Percentiles rank a stretch among this genome's conserved stretches.
These are phyloP conservation scores for Monopis laevigella DNA, from an alignment of 2,888 invertebrate genomes.

Conservation along the genomic window DNA sequence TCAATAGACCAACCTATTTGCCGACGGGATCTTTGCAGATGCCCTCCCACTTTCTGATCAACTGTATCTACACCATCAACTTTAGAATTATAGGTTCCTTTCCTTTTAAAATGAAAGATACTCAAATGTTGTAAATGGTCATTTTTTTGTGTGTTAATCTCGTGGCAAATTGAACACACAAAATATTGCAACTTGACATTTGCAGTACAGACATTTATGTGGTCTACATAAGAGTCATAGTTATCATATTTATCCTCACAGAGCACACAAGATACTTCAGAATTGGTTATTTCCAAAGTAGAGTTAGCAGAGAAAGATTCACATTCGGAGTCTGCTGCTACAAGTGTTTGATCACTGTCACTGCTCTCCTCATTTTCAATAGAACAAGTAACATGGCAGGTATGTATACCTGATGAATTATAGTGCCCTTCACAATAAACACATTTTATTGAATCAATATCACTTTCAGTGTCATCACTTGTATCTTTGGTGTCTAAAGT, in stretches of 20 bases:
- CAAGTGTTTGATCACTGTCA: constrained; percentile 53
- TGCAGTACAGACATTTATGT: constrained; percentile 52
- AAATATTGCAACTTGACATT: constrained; percentile 57
- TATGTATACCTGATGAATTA: constrained; percentile 43
- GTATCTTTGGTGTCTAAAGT: constrained; percentile 26
- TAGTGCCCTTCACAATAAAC: constrained; percentile 51
- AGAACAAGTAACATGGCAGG: constrained; percentile 49
- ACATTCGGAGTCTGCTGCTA: constrained; percentile 35
- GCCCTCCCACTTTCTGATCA: constrained; percentile 17
- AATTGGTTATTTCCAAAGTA: constrained; percentile 19
- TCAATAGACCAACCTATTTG: constrained; percentile 62
- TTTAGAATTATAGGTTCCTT: constrained; percentile 29
- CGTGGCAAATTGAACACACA: constrained; percentile 57
- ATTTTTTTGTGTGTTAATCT: constrained; percentile 46
- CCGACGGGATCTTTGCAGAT: constrained; percentile 31
- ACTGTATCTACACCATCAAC: constrained; percentile 46
- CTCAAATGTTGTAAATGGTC: constrained; percentile 48
- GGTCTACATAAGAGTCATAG: constrained; percentile 46
- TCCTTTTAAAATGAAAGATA: constrained; percentile 35
- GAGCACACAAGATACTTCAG: constrained; percentile 42
- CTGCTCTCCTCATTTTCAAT: constrained; percentile 49
- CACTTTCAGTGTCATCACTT: constrained; percentile 59
- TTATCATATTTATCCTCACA: constrained; percentile 51
- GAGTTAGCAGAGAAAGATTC: background rate
- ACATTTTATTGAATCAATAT: constrained; percentile 56